A percentile compares a stretch with the other conserved stretches of the same genome.
Conservation (phyloP, 2,113 vertebrate genomes). For the Chloropsis hardwickii region DNA sequence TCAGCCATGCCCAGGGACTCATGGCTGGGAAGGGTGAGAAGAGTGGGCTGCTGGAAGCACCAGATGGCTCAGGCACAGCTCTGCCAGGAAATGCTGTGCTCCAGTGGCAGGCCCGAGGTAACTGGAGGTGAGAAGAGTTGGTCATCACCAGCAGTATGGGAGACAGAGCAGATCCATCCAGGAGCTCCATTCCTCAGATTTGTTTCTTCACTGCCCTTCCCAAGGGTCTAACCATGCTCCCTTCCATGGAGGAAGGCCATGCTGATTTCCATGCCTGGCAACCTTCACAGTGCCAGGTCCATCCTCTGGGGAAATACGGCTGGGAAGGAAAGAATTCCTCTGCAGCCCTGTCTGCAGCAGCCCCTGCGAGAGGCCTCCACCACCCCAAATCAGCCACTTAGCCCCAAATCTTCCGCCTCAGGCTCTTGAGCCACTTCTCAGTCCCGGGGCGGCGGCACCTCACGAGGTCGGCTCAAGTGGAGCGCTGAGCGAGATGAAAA, state of each 20-base stretch:
- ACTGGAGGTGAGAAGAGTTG: not conserved
- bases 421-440: slow-evolving; percentile 44
- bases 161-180: not conserved
- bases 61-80: not conserved
- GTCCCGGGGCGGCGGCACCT: not conserved
- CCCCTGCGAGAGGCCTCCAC: not conserved
- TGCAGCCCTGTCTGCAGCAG: not conserved
- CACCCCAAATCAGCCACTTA: not conserved
- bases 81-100: not conserved
- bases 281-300: not conserved
- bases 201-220: not conserved
- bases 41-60: not conserved
- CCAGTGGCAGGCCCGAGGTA: not conserved
- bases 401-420: not conserved
- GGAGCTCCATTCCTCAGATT: not conserved
- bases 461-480: not conserved
- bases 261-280: not conserved
- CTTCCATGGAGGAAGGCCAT: not conserved
- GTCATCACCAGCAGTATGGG: accelerated
- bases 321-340: not conserved
- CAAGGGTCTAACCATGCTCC: not conserved
- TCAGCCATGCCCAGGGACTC: accelerated
- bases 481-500: not conserved
- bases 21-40: not conserved
- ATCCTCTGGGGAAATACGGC: not conserved